phyloP scores from a whole-genome alignment of 1,140 invertebrate species.

The Drosophila pseudoananassae region DNA sequence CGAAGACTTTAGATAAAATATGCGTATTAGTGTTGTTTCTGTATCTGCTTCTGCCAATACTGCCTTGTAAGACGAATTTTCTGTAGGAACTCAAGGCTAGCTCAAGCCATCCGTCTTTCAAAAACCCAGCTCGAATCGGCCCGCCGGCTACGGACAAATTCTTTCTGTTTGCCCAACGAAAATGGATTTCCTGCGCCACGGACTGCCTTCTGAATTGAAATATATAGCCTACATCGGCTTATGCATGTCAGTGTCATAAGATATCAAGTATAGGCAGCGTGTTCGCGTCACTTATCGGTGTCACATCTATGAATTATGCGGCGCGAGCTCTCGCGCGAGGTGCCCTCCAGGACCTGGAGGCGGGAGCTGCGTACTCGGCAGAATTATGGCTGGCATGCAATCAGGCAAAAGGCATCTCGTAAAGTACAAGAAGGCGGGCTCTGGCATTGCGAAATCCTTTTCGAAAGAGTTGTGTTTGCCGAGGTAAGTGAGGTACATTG shows the following conservation, averaged over 20 bases:
- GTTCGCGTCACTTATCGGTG: conserved; percentile 44
- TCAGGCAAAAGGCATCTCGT: conserved; percentile 53
- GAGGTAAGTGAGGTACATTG: conserved; percentile 42
- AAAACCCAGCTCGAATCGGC: not conserved
- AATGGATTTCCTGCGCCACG: not conserved
- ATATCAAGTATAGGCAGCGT: conserved; percentile 21
- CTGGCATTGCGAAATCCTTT: conserved; percentile 6
- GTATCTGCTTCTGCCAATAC: conserved; percentile 13
- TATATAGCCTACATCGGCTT: conserved; percentile 16
- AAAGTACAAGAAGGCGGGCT: conserved; percentile 42
- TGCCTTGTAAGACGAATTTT: conserved; percentile 43
- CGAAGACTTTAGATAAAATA: conserved; percentile 41
- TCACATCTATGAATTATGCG: conserved; percentile 53
- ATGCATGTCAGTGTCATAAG: conserved; percentile 17
- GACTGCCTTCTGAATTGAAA: conserved; percentile 3
- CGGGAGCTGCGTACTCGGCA: conserved; percentile 9
- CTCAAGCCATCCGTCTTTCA: conserved; percentile 4
- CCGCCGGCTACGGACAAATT: not conserved
- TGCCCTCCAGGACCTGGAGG: conserved; percentile 16
- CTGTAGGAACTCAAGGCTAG: conserved; percentile 35
- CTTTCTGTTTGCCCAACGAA: not conserved
- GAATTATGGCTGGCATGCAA: conserved; percentile 59
- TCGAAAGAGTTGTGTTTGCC: conserved; percentile 13
- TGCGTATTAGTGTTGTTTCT: conserved; percentile 27
- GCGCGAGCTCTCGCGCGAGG: not conserved